phyloP scores from a whole-genome alignment of 2,888 invertebrate species.

The Ferrisia virgata region DNA sequence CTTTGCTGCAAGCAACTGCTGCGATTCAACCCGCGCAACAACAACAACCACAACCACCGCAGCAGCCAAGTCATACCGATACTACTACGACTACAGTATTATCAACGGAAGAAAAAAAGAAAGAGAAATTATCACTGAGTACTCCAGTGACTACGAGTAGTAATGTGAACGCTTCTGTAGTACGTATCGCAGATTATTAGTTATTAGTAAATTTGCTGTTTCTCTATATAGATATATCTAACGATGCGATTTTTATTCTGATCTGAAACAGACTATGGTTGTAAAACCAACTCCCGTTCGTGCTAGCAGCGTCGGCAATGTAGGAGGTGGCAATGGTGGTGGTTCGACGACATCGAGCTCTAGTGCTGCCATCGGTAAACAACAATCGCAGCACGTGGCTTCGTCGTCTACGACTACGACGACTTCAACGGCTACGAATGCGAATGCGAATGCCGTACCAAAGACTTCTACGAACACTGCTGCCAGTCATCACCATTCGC shows the following conservation, averaged over 20 bases:
- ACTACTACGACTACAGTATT: slow-evolving; percentile 43
- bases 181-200: not conserved
- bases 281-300: slow-evolving; percentile 78
- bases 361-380: not conserved
- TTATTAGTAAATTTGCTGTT: not conserved
- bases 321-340: slow-evolving; percentile 53
- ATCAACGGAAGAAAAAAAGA: slow-evolving; percentile 59
- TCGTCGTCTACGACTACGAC: not conserved
- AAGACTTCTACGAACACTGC: not conserved
- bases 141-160: slow-evolving; percentile 47
- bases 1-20: not conserved
- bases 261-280: slow-evolving; percentile 51
- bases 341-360: not conserved
- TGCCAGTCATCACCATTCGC: slow-evolving; percentile 43
- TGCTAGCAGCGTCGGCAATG: slow-evolving; percentile 57
- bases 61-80: slow-evolving; percentile 13
- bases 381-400: slow-evolving; percentile 7
- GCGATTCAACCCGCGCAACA: not conserved
- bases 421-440: not conserved
- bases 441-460: not conserved
- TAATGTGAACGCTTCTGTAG: slow-evolving; percentile 37
- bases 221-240: not conserved
- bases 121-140: slow-evolving; percentile 53
- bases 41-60: not conserved
- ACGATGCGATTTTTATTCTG: not conserved